Percentiles rank a stretch among this genome's conserved stretches.
Conservation (phyloP, 2,888 invertebrate species). For the Conomelus anceps region DNA sequence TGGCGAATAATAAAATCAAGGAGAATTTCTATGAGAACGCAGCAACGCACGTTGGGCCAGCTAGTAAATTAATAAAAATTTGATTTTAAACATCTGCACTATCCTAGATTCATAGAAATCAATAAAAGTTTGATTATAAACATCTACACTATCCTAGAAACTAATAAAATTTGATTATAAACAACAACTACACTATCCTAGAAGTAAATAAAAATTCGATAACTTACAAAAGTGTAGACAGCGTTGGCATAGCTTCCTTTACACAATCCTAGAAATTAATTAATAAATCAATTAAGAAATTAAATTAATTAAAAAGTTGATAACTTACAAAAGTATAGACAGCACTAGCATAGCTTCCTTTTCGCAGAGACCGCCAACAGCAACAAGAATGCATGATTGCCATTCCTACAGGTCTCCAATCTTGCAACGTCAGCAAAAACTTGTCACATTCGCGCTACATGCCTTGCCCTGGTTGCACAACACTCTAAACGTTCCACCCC, state of each 20-base stretch:
- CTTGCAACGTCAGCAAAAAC: neutral
- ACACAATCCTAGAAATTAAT: no score
- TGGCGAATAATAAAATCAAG: no score
- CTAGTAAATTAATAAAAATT: no score
- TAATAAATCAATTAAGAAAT: no score
- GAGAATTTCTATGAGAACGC: no score
- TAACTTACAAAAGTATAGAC: conserved; percentile 61
- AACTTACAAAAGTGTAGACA: conserved; percentile 61
- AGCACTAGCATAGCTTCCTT: conserved; percentile 66
- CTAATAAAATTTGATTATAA: no score
- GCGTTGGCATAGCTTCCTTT: conserved; percentile 67
- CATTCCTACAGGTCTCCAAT: conserved; percentile 43
- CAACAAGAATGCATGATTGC: conserved; percentile 69
- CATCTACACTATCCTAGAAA: no score
- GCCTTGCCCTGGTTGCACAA: neutral
- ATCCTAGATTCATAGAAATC: no score
- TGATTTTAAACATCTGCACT: no score
- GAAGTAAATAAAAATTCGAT: neutral
- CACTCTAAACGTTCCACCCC: neutral
- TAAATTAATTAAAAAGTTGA: neutral
- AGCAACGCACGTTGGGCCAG: no score
- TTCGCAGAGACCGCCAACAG: conserved; percentile 66
- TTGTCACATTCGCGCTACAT: neutral
- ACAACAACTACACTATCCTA: no score
- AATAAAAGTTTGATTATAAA: no score